Conservation (phyloP, 2,113 vertebrate genomes). For the Rhea pennata region DNA sequence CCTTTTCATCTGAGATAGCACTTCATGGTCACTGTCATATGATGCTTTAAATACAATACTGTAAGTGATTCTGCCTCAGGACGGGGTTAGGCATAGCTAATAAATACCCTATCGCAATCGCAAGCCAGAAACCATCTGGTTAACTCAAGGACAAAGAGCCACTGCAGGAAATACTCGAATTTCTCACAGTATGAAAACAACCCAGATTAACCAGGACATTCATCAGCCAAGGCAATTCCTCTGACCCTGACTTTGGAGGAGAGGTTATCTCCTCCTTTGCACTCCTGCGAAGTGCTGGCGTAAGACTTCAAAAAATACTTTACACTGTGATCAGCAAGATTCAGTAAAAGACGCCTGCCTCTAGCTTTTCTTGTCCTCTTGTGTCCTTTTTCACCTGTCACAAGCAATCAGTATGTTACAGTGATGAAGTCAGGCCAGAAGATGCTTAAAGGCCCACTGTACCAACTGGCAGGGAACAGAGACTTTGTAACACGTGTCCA, state of each 20-base stretch:
- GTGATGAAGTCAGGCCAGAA: not conserved
- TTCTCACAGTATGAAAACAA: not conserved
- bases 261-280: not conserved
- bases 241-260: not conserved
- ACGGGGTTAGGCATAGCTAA: not conserved
- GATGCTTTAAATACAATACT: accelerated
- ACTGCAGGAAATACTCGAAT: not conserved
- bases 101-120: accelerated
- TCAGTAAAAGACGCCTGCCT: not conserved
- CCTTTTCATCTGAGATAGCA: not conserved
- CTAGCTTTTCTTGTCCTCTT: conserved; percentile 13
- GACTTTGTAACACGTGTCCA: not conserved
- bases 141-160: not conserved
- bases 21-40: not conserved
- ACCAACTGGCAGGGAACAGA: not conserved
- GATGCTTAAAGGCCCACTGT: not conserved
- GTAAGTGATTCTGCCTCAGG: not conserved
- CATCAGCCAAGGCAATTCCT: not conserved
- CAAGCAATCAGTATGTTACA: not conserved
- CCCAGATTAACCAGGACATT: not conserved
- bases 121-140: not conserved
- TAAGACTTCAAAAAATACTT: conserved; percentile 3
- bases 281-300: not conserved
- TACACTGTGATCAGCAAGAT: conserved; percentile 5
- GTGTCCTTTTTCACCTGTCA: conserved; percentile 55